Evolutionary conservation across 2,113 vertebrate species (phyloP).

Genomic region (Edolisoma coerulescens): DNA sequence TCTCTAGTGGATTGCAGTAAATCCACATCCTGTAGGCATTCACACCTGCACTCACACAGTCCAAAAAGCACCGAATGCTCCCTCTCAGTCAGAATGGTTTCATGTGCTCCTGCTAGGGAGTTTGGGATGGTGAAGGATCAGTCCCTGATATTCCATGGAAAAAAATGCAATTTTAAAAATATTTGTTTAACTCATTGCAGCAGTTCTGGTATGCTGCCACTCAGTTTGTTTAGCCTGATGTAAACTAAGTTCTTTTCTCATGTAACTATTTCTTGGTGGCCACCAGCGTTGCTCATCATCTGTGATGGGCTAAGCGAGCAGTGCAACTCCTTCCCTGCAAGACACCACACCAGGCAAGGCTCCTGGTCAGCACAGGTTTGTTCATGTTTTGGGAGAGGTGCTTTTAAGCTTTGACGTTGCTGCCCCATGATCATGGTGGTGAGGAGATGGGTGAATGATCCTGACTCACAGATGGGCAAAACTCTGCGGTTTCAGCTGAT

Average conservation of each 20-base stretch:
- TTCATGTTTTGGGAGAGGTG: not conserved
- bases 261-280: not conserved
- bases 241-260: not conserved
- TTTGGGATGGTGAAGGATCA: not conserved
- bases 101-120: not conserved
- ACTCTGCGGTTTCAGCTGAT: slow-evolving; percentile 10
- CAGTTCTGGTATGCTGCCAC: not conserved
- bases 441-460: not conserved
- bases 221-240: not conserved
- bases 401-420: not conserved
- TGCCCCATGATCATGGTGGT: not conserved
- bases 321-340: not conserved
- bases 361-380: not conserved
- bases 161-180: not conserved
- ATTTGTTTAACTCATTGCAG: not conserved
- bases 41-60: not conserved
- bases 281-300: not conserved
- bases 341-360: not conserved
- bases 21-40: not conserved
- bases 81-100: not conserved
- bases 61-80: not conserved
- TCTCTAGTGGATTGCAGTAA: slow-evolving; percentile 1
- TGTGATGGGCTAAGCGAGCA: not conserved
- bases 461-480: not conserved
- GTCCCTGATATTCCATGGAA: not conserved